phyloP scores from a whole-genome alignment of 2,797 vertebrate species.

The Coregonus suidteri region DNA sequence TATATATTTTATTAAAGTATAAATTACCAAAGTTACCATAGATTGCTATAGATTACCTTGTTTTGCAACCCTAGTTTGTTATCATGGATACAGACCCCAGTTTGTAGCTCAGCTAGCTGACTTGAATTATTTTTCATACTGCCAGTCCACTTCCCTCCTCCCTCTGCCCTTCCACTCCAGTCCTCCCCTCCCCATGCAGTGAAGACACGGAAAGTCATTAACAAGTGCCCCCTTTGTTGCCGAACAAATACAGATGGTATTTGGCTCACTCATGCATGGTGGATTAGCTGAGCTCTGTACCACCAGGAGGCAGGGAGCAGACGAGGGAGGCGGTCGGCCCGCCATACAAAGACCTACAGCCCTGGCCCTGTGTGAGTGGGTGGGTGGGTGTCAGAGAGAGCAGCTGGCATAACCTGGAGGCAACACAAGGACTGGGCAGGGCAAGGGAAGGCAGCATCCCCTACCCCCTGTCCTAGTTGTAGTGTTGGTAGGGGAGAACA shows the following conservation, averaged over 20 bases:
- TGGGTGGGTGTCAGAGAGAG: conserved; percentile 18
- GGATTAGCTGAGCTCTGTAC: conserved; percentile 79
- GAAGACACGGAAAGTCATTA: conserved; percentile 83
- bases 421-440: background rate
- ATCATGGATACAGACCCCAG: background rate
- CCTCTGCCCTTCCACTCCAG: background rate
- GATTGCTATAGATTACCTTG: no score
- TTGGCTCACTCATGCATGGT: conserved; percentile 78
- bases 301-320: conserved; percentile 51
- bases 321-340: background rate
- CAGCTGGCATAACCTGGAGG: background rate
- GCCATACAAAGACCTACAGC: conserved; percentile 60
- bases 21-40: no score
- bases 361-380: conserved; percentile 44
- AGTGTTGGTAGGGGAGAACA: conserved; percentile 57
- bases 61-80: no score
- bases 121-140: background rate
- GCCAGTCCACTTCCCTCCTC: no score
- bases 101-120: conserved; percentile 47
- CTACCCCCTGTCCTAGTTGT: no score
- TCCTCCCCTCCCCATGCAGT: conserved; percentile 47
- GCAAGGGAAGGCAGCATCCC: no score
- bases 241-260: conserved; percentile 82
- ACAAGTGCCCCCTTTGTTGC: conserved; percentile 84
- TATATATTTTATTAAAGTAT: no score